Evolutionary conservation across 1,140 invertebrate genomes (phyloP), one percentile per base, ranked within the genome.

Genomic region (Gryllus bimaculatus): DNA sequence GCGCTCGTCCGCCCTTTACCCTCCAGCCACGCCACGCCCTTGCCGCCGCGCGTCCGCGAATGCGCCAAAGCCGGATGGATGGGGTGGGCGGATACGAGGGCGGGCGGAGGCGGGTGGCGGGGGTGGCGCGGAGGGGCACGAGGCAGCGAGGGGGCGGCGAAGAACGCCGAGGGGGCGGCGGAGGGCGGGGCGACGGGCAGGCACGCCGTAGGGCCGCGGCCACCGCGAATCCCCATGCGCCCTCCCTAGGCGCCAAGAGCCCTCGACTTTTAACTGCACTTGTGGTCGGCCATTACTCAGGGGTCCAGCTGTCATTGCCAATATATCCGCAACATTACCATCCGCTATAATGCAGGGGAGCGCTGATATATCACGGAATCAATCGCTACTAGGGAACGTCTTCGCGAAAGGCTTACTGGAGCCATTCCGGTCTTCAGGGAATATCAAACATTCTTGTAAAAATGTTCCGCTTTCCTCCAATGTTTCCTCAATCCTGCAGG

Each of bases 231-330:
- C 54, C 54, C 54, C 18, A 13, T 18, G 54, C 18, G 18, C 54
- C 54, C 54, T 66, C 54, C 54, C 54, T 18, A 66, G 54, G 54
- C 54, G 54, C 54, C 54, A 76, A n/a, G 47, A 76, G 47, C 39
- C 48, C 76, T 76, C 47, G 76, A 76, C 39, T 76, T 76, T 76
- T 76, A 76, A 76, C 76, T 76, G 47, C 76, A 76, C 76, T 76
- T 76, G 76, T 76, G 76, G 76, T 15, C 48, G 76, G 76, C 76
- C 76, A 76, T 76, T 48, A 76, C 76, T 76, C 76, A 21, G 74
- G 74, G 26, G n/a, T 75, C 74, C n/a, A 39, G n/a, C n/a, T 39
- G 26, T n/a, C 74, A 75, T 75, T 66, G 54, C 54, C 54, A 66
- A 66, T 66, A 66, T 66, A 66, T 66, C 54, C 54, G 54, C 54